Conservation (phyloP, 1,140 invertebrate genomes). For the Lucilia sericata region DNA sequence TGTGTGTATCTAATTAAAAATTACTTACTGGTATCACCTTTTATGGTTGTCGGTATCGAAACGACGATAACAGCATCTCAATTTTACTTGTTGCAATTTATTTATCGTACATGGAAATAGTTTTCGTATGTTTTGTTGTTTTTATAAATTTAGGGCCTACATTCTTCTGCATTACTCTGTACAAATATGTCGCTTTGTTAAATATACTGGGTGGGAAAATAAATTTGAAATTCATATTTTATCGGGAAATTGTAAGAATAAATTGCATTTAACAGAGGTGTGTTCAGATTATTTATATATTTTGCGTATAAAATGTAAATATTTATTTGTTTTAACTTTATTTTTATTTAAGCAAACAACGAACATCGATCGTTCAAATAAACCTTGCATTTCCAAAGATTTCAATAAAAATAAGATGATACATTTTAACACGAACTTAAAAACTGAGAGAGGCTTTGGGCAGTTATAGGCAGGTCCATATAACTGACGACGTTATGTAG, state of each 20-base stretch:
- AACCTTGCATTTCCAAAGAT: no score
- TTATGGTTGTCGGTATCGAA: conserved; percentile 2
- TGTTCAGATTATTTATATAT: no score
- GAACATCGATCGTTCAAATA: no score
- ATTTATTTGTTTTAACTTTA: no score
- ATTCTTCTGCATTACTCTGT: neutral
- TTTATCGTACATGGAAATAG: neutral
- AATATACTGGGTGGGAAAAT: neutral
- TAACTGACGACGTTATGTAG: no score
- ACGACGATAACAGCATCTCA: conserved; percentile 25
- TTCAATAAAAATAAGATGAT: no score
- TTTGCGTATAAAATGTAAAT: no score
- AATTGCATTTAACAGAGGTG: neutral
- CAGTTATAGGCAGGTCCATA: no score
- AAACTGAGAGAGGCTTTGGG: no score
- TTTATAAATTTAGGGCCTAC: neutral
- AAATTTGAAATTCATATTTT: neutral
- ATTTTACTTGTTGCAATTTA: neutral
- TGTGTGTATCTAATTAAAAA: conserved; percentile 24
- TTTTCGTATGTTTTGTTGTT: neutral
- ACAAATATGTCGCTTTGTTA: neutral
- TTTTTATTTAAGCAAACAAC: no score
- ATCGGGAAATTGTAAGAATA: neutral
- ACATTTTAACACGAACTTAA: no score
- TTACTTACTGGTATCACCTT: neutral